Base-by-base conservation (phyloP, 2,888 invertebrate species). In the Atherix ibis region DNA sequence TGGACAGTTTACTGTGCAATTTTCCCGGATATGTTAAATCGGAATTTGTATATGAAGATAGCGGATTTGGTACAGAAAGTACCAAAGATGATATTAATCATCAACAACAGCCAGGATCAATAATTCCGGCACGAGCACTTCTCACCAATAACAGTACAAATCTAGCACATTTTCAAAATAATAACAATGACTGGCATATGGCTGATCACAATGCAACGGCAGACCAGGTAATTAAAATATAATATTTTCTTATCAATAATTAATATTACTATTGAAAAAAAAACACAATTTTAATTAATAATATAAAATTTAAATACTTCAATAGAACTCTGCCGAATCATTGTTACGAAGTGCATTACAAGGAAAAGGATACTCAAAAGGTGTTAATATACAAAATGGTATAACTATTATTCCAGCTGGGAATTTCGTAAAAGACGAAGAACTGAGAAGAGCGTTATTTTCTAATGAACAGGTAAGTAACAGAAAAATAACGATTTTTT, bases 131-230 rank as follows among this genome's bases (percentile, higher is more conserved):
- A 39, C 44, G 47, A 27, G 50, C 53, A 14, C 55, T 40, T 27
- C 40, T 38, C 33, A 43, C 43, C 32, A 43, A 52, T 36, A 40
- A 38, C 35, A 52, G 48, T 28, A 54, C 55, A 65, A 68, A 69
- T 68, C 67, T 59, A 70, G 72, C 56, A n/a, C 58, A 58, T 37
- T 59, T 58, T 37, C 58, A 59, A 53, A 74, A 79, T 49, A 82
- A 81, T 53, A 81, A 82, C 56, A 82, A 83, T 57, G 81, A 83
- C 56, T 81, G 81, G 78, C 80, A 79, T 54, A 68, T 78, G 53
- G 75, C 76, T 36, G 75, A 81, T 53, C 76, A 80, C 57, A 81
- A 78, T 50, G 59, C 63, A 18, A 64, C 68, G 17, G n/a, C n/a
- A n/a, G 70, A 60, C 16, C 56, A 53, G 49, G 54, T 52, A 35